phyloP scores from a whole-genome alignment of 2,113 vertebrate species.

The Nesogale talazaci region DNA sequence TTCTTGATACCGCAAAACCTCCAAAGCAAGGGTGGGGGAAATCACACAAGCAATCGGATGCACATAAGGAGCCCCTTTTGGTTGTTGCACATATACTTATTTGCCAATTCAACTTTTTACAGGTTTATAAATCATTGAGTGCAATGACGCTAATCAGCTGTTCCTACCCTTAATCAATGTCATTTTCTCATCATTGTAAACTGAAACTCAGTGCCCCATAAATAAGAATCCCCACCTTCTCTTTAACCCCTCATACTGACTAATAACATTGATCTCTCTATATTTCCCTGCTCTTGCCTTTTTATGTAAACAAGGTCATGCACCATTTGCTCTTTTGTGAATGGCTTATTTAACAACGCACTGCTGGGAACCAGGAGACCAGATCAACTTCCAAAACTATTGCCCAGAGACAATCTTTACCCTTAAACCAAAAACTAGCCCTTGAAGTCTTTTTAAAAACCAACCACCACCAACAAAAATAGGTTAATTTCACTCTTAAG shows the following conservation, averaged over 20 bases:
- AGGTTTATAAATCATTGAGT: not conserved
- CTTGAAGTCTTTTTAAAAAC: no score
- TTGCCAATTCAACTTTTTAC: not conserved
- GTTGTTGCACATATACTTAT: not conserved
- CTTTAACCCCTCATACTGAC: not conserved
- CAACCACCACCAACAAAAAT: no score
- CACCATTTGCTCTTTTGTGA: not conserved
- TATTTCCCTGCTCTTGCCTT: not conserved
- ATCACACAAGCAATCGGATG: not conserved
- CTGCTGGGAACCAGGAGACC: not conserved
- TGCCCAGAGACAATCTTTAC: no score
- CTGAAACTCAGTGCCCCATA: not conserved
- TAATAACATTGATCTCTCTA: not conserved
- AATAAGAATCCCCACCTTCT: not conserved
- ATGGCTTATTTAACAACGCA: not conserved
- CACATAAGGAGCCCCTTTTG: not conserved
- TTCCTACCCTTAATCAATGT: not conserved
- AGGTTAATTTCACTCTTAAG: no score
- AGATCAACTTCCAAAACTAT: not conserved
- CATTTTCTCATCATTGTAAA: not conserved
- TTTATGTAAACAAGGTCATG: not conserved
- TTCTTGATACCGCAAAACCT: not conserved
- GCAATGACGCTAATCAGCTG: not conserved
- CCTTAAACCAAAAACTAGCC: no score
- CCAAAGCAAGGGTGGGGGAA: not conserved